Evolutionary conservation across 2,888 invertebrate species (phyloP), one percentile per base, ranked within the genome.

Genomic region (Orthosia cruda): DNA sequence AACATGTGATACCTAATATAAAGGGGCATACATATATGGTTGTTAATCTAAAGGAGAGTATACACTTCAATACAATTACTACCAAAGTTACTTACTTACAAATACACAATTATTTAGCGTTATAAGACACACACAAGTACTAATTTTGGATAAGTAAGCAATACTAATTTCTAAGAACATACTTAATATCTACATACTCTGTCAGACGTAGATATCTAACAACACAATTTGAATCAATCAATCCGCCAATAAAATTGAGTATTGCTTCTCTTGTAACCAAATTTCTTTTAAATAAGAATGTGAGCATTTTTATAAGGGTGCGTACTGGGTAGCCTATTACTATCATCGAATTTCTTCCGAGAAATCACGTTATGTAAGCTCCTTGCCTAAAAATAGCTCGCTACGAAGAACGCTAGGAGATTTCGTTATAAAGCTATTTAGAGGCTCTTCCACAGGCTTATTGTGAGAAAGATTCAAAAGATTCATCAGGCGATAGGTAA

Each of bases 251-350:
- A 52, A 78, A 79, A 73, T 82, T 40, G 52, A 64, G 32, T 73
- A 77, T 74, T 76, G 80, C 66, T 83, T 57, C 65, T 45, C 50
- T 50, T 69, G 71, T 79, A 58, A 80, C n/a, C 40, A 26, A 73
- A 80, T 74, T 70, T 64, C 32, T 85, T 76, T 49, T 58, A 67
- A 71, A 84, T 75, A 75, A 70, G 32, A 61, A 69, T 72, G 45
- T 61, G 62, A 70, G 49, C 12, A 23, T 57, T 64, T 18, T 54
- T 20, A 54, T 49, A 70, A 55, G 47, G 57, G 40, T 49, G 74
- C 50, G 71, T 40, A 3, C 4, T 50, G 5, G 40, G 40, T 40
- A 45, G 15, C n/a, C 13, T 73, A 40, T 45, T 20, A 20, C 23
- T 20, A 49, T 63, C 20, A 50, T 69, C 47, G 7, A 50, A 62